Evolutionary conservation across 2,888 invertebrate genomes (phyloP), one percentile per base, ranked within the genome.

Genomic region (Poecilus cupreus): DNA sequence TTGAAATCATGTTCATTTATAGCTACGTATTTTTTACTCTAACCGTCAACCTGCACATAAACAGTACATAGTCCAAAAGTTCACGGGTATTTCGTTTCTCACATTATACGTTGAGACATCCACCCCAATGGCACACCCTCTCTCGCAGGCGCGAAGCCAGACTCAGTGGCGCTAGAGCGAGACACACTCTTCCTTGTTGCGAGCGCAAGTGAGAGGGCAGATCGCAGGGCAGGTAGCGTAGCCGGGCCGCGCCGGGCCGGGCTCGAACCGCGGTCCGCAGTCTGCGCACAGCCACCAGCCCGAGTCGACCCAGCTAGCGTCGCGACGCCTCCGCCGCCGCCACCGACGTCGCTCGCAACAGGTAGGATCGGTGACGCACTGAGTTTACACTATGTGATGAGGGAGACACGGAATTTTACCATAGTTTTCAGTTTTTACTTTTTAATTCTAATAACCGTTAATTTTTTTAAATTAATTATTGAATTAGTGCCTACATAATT

Each of bases 201-300:
- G 49, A 26, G 49, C 13, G 54, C 20, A 37, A 32, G 51, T 6
- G 72, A 39, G 37, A 72, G 74, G 16, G 43, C 16, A 6, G 20
- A 18, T 16, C n/a, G 13, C 64, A 60, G 81, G 80, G 85, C 84
- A 87, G 85, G 85, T 86, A 86, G 84, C 86, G 85, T 85, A 85
- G 84, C 87, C 86, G 87, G 87, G 86, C 86, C 86, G 84, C 85
- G 86, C 85, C 80, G 85, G 87, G 85, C 86, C 86, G 86, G 87
- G 86, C 85, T 85, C 83, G 84, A 80, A 80, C 80, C 80, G 22
- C 70, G 80, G 72, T 80, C 80, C 80, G 82, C 84, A 85, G 85
- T 86, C 86, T 86, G 86, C 86, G 86, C 87, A 87, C 86, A 86
- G 86, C 86, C 86, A 85, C 86, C 85, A 86, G 85, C 85, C 83